phyloP scores from a whole-genome alignment of 2,888 invertebrate species.

The Athetis lepigone region DNA sequence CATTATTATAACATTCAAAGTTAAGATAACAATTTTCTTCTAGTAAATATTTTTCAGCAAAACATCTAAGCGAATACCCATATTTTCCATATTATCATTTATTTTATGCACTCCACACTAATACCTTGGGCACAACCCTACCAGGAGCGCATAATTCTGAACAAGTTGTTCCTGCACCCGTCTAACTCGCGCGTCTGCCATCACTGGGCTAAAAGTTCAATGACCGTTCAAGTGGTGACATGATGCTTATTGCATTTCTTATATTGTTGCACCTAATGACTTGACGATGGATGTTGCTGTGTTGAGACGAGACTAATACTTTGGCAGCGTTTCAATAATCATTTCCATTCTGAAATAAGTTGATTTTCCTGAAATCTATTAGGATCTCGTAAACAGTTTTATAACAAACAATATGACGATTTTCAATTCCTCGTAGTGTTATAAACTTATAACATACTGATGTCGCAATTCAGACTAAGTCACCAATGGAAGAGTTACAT shows the following conservation, averaged over 20 bases:
- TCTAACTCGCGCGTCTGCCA: conserved; percentile 68
- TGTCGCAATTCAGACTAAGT: too few species aligned
- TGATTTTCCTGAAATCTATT: conserved; percentile 7
- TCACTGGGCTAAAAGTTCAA: conserved; percentile 80
- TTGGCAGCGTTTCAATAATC: background rate
- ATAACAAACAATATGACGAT: too few species aligned
- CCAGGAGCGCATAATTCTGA: conserved; percentile 73
- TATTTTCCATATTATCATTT: conserved; percentile 13
- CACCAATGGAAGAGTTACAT: too few species aligned
- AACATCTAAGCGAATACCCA: too few species aligned
- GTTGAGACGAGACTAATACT: conserved; percentile 23
- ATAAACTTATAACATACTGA: too few species aligned
- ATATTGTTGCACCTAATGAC: conserved; percentile 58
- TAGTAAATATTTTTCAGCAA: background rate
- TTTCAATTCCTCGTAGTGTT: too few species aligned
- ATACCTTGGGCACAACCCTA: conserved; percentile 68
- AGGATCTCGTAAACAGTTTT: conserved; percentile 27
- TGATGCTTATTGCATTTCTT: conserved; percentile 66
- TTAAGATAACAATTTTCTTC: background rate
- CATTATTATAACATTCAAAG: background rate
- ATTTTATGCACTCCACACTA: conserved; percentile 47
- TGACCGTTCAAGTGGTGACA: conserved; percentile 71
- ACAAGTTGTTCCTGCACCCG: conserved; percentile 72
- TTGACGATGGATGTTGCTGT: conserved; percentile 37
- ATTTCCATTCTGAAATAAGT: background rate